A percentile compares a stretch with the other conserved stretches of the same genome.
Conservation (phyloP, 2,888 invertebrate genomes). For the Philereme transversata region DNA sequence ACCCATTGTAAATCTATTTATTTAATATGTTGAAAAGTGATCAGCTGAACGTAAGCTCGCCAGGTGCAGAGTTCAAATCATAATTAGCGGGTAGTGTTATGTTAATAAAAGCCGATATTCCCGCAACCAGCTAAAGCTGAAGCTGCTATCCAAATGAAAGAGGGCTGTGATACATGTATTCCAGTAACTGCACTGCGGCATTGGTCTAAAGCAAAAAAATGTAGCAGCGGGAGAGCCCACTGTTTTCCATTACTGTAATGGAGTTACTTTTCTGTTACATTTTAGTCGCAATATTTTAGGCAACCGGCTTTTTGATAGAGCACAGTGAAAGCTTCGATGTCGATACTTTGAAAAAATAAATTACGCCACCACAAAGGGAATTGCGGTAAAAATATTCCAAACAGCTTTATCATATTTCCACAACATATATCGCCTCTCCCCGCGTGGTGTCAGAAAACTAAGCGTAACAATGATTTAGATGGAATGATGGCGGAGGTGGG, state of each 20-base stretch:
- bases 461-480: slow-evolving; percentile 56
- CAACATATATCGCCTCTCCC: slow-evolving; percentile 45
- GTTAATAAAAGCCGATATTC: slow-evolving; percentile 70
- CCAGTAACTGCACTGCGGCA: slow-evolving; percentile 77
- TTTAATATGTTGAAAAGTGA: slow-evolving; percentile 36
- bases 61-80: slow-evolving; percentile 47
- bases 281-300: slow-evolving; percentile 62
- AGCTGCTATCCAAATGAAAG: slow-evolving; percentile 69
- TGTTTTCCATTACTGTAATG: slow-evolving; percentile 79
- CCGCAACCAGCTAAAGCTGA: slow-evolving; percentile 51
- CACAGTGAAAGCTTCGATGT: slow-evolving; percentile 35
- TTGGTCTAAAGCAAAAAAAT: slow-evolving; percentile 63
- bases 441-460: slow-evolving; percentile 50
- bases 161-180: slow-evolving; percentile 75
- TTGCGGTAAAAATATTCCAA: slow-evolving; percentile 39
- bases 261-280: slow-evolving; percentile 70
- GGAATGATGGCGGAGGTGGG: slow-evolving; percentile 57
- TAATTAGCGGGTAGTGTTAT: slow-evolving; percentile 61
- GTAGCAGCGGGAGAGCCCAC: slow-evolving; percentile 66
- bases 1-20: not conserved
- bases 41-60: slow-evolving; percentile 39
- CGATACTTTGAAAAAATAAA: slow-evolving; percentile 43
- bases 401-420: slow-evolving; percentile 47
- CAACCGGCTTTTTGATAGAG: slow-evolving; percentile 39
- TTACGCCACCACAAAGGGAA: slow-evolving; percentile 35